Percentiles rank a stretch among this genome's conserved stretches.
Evolutionary conservation across 2,113 vertebrate species (phyloP).

Genomic region (Miniopterus natalensis): DNA sequence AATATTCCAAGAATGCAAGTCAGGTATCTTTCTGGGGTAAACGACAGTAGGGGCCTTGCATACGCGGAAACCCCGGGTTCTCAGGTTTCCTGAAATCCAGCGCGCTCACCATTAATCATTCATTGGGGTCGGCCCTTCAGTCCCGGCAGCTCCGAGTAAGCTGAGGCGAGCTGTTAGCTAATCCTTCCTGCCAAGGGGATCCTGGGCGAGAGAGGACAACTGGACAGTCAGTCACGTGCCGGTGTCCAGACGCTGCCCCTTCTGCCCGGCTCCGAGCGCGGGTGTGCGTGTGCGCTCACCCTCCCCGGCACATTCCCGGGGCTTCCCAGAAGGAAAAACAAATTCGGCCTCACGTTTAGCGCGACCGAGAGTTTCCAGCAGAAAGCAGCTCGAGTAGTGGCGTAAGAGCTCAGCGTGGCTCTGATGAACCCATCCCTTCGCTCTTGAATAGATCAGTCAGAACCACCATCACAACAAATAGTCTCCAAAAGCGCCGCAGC

Average conservation of each 20-base stretch:
- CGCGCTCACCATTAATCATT: conserved; percentile 80
- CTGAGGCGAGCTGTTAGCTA: conserved; percentile 19
- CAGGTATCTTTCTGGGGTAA: conserved; percentile 77
- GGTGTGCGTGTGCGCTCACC: not conserved
- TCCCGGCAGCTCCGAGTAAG: conserved; percentile 52
- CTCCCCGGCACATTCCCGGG: not conserved
- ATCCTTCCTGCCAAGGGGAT: conserved; percentile 67
- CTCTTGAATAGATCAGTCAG: not conserved
- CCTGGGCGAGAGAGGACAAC: conserved; percentile 43
- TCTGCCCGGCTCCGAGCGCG: not conserved
- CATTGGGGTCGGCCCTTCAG: conserved; percentile 60
- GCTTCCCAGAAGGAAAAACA: not conserved
- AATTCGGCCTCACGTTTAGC: not conserved
- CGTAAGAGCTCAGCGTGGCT: not conserved
- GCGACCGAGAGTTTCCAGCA: not conserved
- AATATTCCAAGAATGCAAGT: conserved; percentile 77
- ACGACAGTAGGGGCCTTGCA: conserved; percentile 49
- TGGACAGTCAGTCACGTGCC: conserved; percentile 33
- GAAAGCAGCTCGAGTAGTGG: not conserved
- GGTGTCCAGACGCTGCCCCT: not conserved
- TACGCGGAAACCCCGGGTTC: conserved; percentile 53
- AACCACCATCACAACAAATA: not conserved
- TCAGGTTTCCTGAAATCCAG: conserved; percentile 77
- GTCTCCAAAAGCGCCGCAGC: not conserved
- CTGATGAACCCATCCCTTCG: not conserved